Percentiles rank a stretch among this genome's conserved stretches.
Conservation (phyloP, 37 sponge, comb jelly and placozoan genomes). For the Chondrilla cf. caribensis region DNA sequence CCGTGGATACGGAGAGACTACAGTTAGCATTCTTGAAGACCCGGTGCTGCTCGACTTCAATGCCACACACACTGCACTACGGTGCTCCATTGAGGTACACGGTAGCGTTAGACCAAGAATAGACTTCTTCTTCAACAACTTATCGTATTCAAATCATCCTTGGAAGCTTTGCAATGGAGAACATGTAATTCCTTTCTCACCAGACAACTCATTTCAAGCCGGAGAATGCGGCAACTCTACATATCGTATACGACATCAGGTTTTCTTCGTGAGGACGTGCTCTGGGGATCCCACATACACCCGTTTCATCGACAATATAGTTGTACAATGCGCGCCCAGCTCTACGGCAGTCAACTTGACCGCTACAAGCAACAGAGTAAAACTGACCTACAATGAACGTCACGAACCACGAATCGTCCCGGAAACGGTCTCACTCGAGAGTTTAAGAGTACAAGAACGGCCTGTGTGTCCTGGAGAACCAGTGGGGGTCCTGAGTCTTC, state of each 20-base stretch:
- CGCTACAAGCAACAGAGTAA: background rate
- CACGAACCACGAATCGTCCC: background rate
- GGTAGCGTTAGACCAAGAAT: background rate
- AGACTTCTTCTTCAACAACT: background rate
- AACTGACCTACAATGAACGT: background rate
- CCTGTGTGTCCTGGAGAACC: background rate
- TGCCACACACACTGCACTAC: background rate
- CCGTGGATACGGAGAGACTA: background rate
- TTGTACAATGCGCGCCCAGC: background rate
- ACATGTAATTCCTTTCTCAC: background rate
- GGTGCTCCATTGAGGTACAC: conserved; percentile 3
- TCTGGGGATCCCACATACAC: background rate
- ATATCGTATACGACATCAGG: background rate
- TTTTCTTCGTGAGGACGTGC: background rate
- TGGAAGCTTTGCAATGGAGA: background rate
- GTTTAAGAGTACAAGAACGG: background rate
- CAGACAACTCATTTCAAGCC: background rate
- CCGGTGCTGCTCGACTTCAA: conserved; percentile 2
- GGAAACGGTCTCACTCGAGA: background rate
- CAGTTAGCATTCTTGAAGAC: background rate
- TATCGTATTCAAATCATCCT: background rate
- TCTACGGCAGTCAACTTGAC: background rate
- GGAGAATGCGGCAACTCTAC: background rate
- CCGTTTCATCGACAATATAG: background rate
- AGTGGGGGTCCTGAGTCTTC: background rate